Evolutionary conservation across 2,888 invertebrate species (phyloP), one percentile per base, ranked within the genome.

Genomic region (Gerosis bhagava): DNA sequence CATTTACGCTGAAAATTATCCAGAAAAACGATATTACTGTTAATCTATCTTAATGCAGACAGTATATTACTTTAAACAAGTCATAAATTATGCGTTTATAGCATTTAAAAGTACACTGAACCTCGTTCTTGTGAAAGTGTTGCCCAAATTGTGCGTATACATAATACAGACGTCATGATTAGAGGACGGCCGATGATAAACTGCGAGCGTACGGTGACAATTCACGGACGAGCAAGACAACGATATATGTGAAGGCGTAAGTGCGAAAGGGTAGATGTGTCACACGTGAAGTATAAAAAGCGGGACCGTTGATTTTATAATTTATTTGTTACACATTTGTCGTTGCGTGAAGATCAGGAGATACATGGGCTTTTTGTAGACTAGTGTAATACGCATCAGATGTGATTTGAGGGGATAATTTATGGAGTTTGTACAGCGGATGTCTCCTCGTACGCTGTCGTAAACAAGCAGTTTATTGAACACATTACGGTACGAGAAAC

Each of bases 281-380:
- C 65, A 70, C 72, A 69, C 70, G 66, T 66, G 73, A 73, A 56
- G 72, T 78, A 83, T 84, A 87, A 88, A 87, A 88, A 87, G 75
- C 59, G 69, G 60, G 70, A 68, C 76, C 75, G 84, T 86, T 87
- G 87, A 86, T 87, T 87, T 86, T 77, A 86, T 87, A 88, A 88
- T 88, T 88, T 88, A 88, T 88, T 84, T 87, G 87, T 87, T 80
- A 86, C 86, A 86, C 83, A 87, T 88, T 87, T 86, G 87, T 87
- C 87, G 87, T 86, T 78, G 81, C 88, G 83, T 87, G 87, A 87
- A 87, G 87, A 87, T 86, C 78, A 72, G 70, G 76, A 83, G 84
- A 87, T 86, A 87, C 84, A 83, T 78, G 77, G 72, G 80, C 82
- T 84, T 86, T 87, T 86, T 86, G 83, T 80, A 68, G 74, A 68